Evolutionary conservation across 2,797 vertebrate species (phyloP), one percentile per base, ranked within the genome.

Genomic region (Pantherophis alleghaniensis): DNA sequence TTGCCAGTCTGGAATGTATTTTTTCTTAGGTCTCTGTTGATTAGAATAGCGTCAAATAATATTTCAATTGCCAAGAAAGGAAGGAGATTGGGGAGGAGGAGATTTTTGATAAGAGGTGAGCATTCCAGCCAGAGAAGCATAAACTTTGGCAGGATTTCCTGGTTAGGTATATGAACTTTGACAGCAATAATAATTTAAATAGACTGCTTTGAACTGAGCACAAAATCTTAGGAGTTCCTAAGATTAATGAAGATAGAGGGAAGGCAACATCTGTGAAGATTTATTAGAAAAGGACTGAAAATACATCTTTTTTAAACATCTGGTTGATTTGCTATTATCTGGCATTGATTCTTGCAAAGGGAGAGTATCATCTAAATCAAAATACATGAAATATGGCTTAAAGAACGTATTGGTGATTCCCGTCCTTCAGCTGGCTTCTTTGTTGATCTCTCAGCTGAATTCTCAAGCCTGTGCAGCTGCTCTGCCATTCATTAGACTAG

Each of bases 401-500:
- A 37, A 55, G 26, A 87, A 56, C 7, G 32, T 59, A 57, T 42
- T 74, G 61, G 89, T 60, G 47, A 32, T 20, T 74, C 57, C 26
- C 37, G 4, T 22, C 3, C 26, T 90, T 86, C n/a, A 53, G 83
- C 92, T 18, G 7, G 28, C 57, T 95, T 63, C 69, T 89, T 92
- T 89, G 1, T 18, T 0, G 0, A 9, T 90, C 56, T 86, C 86
- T 89, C 59, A 9, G 4, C 37, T 69, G 83, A 87, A 92, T 94
- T 93, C 51, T 94, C 95, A 94, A 96, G 69, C n/a, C 87, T 92
- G 92, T 0, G 0, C 95, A 96, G 94, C 95, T 96, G 95, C 93
- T 0, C 0, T 92, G 89, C 53, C 87, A 91, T 94, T 94, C 91
- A 90, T 87, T 94, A 0, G 0, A 86, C 94, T 88, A 89, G 89